A percentile compares a stretch with the other conserved stretches of the same genome.
phyloP scores from a whole-genome alignment of 2,888 invertebrate genomes.

The Cheilosia vernalis region DNA sequence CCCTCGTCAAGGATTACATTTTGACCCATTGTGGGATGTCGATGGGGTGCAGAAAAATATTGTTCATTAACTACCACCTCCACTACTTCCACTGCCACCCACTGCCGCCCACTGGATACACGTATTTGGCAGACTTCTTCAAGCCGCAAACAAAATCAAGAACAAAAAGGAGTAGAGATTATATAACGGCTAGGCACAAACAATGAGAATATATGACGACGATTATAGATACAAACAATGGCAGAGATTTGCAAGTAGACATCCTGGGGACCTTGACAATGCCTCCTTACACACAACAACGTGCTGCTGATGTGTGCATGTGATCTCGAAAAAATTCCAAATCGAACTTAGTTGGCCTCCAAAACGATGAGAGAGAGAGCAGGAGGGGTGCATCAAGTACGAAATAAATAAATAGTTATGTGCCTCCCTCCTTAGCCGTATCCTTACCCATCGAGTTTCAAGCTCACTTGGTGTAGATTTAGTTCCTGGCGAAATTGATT shows the following conservation, averaged over 20 bases:
- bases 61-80: slow-evolving; percentile 18
- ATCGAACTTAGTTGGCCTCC: slow-evolving; percentile 73
- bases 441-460: slow-evolving; percentile 8
- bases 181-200: slow-evolving; percentile 52
- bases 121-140: slow-evolving; percentile 52
- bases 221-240: slow-evolving; percentile 68
- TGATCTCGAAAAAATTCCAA: slow-evolving; percentile 66
- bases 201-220: slow-evolving; percentile 17
- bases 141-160: slow-evolving; percentile 17
- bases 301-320: slow-evolving; percentile 37
- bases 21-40: background rate
- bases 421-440: background rate
- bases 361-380: slow-evolving; percentile 43
- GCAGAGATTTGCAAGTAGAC: slow-evolving; percentile 54
- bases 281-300: slow-evolving; percentile 64
- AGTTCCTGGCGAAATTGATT: slow-evolving; percentile 61
- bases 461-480: slow-evolving; percentile 34
- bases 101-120: slow-evolving; percentile 28
- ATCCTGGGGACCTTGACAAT: slow-evolving; percentile 73
- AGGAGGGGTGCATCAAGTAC: slow-evolving; percentile 42
- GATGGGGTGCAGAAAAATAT: slow-evolving; percentile 2
- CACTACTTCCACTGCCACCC: slow-evolving; percentile 21
- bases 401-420: slow-evolving; percentile 65
- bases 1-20: slow-evolving; percentile 3
- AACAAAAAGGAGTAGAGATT: slow-evolving; percentile 51